Base-by-base conservation (phyloP, 2,797 vertebrate species). In the Danio choprae region DNA sequence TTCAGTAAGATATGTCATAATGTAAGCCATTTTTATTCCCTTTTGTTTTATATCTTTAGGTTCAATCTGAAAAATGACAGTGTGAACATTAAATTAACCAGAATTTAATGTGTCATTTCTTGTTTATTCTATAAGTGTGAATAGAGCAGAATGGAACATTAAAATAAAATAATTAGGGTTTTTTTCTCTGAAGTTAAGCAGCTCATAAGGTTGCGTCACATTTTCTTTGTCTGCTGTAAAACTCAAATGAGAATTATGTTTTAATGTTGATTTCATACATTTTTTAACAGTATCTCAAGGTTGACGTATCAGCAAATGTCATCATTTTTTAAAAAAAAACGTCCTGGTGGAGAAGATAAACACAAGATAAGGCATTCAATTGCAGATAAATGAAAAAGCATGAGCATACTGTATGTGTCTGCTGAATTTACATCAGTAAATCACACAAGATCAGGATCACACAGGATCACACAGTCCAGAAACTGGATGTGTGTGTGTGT, bases 361-460 rank as follows among this genome's bases (percentile, higher is more conserved):
- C 13, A 40, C 4, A 41, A 41, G n/a, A 64, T 64, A 16, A 41
- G 40, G 9, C 15, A 51, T 38, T 53, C 29, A 70, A 53, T 36
- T 60, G 41, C 43, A 60, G 9, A 46, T 48, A 60, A 74, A 70
- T 16, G 0, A 48, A 40, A 60, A 74, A 62, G 8, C 0, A 48
- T 10, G 7, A 3, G 46, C 3, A 40, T n/a, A n/a, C n/a, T n/a
- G n/a, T n/a, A n/a, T 18, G 20, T 53, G 11, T 46, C 43, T n/a
- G 44, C 7, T 56, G 40, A 58, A 67, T 43, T 53, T 51, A 64
- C 44, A 15, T 43, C 10, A 51, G 6, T 85, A 89, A 86, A 88
- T 87, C 86, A 90, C 88, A 80, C 78, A 84, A n/a, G n/a, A n/a
- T n/a, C n/a, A n/a, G n/a, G n/a, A n/a, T 73, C 72, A 56, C 53